Conservation (phyloP, 2,113 vertebrate species). For the Colaptes auratus region DNA sequence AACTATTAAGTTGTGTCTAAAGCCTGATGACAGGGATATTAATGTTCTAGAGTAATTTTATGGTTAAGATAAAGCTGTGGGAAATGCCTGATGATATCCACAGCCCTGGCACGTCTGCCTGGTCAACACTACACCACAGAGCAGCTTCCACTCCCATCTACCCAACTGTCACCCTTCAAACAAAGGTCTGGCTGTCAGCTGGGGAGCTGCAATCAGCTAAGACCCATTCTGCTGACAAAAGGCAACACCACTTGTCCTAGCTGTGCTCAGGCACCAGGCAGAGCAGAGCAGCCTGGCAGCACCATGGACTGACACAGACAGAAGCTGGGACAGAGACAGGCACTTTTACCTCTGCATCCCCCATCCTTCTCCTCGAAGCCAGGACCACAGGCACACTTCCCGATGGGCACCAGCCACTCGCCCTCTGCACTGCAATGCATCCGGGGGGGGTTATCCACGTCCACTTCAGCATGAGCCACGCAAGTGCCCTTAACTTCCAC, state of each 20-base stretch:
- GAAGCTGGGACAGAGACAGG: not conserved
- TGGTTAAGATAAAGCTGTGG: not conserved
- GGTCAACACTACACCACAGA: not conserved
- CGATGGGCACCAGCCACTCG: slow-evolving; percentile 95
- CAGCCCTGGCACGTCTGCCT: not conserved
- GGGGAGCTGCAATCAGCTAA: not conserved
- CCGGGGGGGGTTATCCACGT: slow-evolving; percentile 87
- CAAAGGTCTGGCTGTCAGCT: not conserved
- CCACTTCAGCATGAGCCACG: slow-evolving; percentile 89
- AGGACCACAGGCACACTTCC: slow-evolving; percentile 92
- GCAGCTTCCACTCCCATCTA: not conserved
- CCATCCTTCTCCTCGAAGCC: slow-evolving; percentile 95
- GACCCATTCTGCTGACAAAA: not conserved
- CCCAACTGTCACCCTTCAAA: not conserved
- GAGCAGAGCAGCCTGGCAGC: not conserved
- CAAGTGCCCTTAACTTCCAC: slow-evolving; percentile 93
- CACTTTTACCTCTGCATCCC: slow-evolving; percentile 88
- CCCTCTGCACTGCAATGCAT: slow-evolving; percentile 98
- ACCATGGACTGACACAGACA: not conserved
- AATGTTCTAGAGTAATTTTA: not conserved
- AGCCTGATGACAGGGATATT: not conserved
- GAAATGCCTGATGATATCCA: not conserved
- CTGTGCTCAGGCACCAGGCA: not conserved
- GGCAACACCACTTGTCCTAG: not conserved
- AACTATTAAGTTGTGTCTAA: not conserved